These are phyloP conservation scores for Brachymystax lenok DNA, from an alignment of 2,797 vertebrate species.

Conservation along the genomic window DNA sequence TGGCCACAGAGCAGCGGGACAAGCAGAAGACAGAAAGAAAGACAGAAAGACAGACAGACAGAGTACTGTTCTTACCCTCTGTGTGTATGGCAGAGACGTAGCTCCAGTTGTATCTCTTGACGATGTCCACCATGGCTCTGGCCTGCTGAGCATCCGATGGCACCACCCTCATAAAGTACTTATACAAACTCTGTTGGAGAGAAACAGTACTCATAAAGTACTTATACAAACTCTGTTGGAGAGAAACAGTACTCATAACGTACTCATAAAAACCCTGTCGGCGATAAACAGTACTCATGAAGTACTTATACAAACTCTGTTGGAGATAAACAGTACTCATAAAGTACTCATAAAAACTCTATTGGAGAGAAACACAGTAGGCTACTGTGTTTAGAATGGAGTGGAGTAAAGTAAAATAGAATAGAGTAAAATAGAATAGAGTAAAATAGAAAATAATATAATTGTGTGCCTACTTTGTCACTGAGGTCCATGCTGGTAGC, in stretches of 20 bases:
- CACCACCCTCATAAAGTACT: slow-evolving; percentile 87
- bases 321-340: too few relatives aligned
- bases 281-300: not conserved
- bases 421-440: too few relatives aligned
- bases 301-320: too few relatives aligned
- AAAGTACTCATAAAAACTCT: too few relatives aligned
- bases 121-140: slow-evolving; percentile 98
- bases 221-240: slow-evolving; percentile 23
- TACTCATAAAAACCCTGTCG: not conserved
- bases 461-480: slow-evolving; percentile 67
- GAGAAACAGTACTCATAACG: not conserved
- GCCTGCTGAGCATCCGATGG: slow-evolving; percentile 98
- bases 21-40: too few relatives aligned
- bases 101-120: slow-evolving; percentile 98
- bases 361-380: too few relatives aligned
- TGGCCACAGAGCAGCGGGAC: not conserved
- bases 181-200: slow-evolving; percentile 31
- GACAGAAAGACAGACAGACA: not conserved
- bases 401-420: too few relatives aligned
- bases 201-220: not conserved
- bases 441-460: too few relatives aligned
- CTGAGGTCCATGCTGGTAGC: slow-evolving; percentile 91
- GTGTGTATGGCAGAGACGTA: slow-evolving; percentile 98
- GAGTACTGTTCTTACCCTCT: slow-evolving; percentile 80
- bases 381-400: too few relatives aligned